These are phyloP conservation scores for Battus philenor DNA, from an alignment of 1,140 invertebrate species.

Conservation along the genomic window DNA sequence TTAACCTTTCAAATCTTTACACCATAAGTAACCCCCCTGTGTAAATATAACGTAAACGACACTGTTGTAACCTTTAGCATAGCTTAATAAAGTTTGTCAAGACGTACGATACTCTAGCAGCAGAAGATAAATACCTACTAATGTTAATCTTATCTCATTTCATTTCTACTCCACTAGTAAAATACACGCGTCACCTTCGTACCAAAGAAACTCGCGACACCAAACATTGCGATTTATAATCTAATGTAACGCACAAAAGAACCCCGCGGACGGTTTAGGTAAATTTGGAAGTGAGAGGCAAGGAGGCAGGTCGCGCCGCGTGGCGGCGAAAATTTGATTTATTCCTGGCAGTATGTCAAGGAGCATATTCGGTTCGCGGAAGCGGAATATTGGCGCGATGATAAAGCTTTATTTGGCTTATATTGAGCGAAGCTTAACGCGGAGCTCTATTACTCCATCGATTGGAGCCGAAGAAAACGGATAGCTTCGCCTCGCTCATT, in stretches of 20 bases:
- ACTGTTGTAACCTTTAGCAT: conserved; percentile 4
- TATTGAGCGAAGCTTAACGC: conserved; percentile 54
- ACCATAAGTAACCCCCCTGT: too few species aligned
- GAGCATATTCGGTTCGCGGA: conserved; percentile 55
- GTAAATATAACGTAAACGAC: not conserved
- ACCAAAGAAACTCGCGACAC: not conserved
- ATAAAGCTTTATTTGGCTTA: conserved; percentile 66
- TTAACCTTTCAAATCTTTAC: too few species aligned
- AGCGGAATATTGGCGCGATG: conserved; percentile 57
- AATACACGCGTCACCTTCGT: not conserved
- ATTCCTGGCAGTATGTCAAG: conserved; percentile 65
- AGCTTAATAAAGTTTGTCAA: too few species aligned
- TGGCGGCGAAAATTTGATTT: conserved; percentile 53
- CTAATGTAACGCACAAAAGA: conserved; percentile 6
- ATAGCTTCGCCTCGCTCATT: conserved; percentile 10
- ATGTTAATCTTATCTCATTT: conserved; percentile 4
- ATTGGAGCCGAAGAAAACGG: conserved; percentile 25
- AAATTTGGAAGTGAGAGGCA: conserved; percentile 11
- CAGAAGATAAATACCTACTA: not conserved
- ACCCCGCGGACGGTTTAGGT: conserved; percentile 4
- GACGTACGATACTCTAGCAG: not conserved
- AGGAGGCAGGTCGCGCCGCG: not conserved
- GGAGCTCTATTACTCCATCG: conserved; percentile 37
- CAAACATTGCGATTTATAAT: conserved; percentile 2
- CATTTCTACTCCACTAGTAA: not conserved